These are phyloP conservation scores for Cyprinodon diabolis DNA, from an alignment of 2,797 vertebrate species.

Conservation along the genomic window DNA sequence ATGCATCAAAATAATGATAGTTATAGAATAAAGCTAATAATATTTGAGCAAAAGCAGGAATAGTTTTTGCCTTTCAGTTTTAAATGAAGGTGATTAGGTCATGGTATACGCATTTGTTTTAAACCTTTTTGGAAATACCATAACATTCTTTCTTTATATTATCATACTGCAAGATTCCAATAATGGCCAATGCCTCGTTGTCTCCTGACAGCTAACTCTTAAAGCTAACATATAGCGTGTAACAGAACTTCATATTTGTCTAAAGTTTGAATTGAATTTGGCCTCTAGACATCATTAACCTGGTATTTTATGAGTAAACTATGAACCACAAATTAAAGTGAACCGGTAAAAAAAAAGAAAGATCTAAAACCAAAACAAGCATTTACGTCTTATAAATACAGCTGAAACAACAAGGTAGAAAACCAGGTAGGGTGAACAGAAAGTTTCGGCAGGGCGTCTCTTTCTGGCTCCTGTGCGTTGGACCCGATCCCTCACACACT, in stretches of 20 bases:
- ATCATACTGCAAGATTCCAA: neutral
- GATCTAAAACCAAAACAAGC: neutral
- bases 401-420: neutral
- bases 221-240: neutral
- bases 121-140: too few species aligned
- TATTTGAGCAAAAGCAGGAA: neutral
- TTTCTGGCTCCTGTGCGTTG: constrained; percentile 46
- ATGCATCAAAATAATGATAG: neutral
- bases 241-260: neutral
- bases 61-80: neutral
- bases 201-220: neutral
- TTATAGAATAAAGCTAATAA: neutral
- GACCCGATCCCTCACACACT: constrained; percentile 60
- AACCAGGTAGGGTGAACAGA: neutral
- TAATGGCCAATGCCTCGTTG: neutral
- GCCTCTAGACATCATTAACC: neutral
- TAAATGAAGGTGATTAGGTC: neutral
- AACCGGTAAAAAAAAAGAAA: neutral
- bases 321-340: neutral
- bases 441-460: constrained; percentile 18
- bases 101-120: neutral
- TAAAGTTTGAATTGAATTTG: neutral
- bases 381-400: neutral
- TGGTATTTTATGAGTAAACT: neutral
- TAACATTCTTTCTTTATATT: too few species aligned